Conservation (phyloP, 2,888 invertebrate species). For the Phengaris alcon region DNA sequence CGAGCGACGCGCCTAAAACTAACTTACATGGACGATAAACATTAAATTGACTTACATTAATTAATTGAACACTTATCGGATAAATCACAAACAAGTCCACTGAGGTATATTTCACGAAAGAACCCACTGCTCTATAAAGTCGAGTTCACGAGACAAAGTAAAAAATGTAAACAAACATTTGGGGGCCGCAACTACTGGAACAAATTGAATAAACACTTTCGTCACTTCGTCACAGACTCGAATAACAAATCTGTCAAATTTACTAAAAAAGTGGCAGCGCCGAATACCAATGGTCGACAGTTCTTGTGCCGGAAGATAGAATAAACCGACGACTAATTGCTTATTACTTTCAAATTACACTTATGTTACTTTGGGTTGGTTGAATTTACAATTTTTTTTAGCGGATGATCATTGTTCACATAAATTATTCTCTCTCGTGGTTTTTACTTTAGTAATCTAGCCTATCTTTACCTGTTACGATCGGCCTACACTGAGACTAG, state of each 20-base stretch:
- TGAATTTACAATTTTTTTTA: neutral
- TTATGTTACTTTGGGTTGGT: too few relatives aligned
- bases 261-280: too few relatives aligned
- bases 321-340: too few relatives aligned
- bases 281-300: too few relatives aligned
- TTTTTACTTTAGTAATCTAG: neutral
- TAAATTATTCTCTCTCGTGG: neutral
- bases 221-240: too few relatives aligned
- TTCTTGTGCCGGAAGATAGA: too few relatives aligned
- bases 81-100: constrained; percentile 75
- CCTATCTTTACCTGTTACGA: neutral
- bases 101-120: constrained; percentile 70
- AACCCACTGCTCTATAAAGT: constrained; percentile 60
- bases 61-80: constrained; percentile 77
- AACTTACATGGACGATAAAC: constrained; percentile 63
- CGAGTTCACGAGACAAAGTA: constrained; percentile 37
- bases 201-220: too few relatives aligned
- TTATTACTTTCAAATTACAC: too few relatives aligned
- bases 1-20: constrained; percentile 36
- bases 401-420: neutral
- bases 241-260: too few relatives aligned
- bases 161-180: neutral
- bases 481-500: constrained; percentile 58
- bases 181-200: too few relatives aligned
- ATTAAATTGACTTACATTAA: constrained; percentile 71